Percentiles rank a stretch among this genome's conserved stretches.
phyloP scores from a whole-genome alignment of 2,797 vertebrate genomes.

The Tapera naevia region DNA sequence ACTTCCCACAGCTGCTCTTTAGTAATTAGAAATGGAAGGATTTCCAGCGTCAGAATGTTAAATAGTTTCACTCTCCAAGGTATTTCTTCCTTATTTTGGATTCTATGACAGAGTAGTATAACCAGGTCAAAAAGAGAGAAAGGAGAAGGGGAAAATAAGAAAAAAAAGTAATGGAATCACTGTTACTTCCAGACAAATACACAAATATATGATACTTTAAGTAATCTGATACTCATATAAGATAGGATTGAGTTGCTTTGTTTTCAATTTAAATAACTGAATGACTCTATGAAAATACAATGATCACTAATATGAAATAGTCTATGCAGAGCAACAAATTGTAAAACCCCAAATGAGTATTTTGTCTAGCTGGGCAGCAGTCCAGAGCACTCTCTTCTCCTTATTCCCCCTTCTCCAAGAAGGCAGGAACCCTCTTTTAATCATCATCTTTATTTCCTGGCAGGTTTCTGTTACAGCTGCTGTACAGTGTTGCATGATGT shows the following conservation, averaged over 20 bases:
- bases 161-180: not conserved
- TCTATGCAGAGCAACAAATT: not conserved
- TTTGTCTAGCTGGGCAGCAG: not conserved
- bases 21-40: accelerated
- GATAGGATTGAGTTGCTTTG: not conserved
- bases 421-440: not conserved
- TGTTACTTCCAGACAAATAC: not conserved
- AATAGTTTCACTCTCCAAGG: not conserved
- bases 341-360: not conserved
- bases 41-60: not conserved
- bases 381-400: not conserved
- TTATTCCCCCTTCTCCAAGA: not conserved
- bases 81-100: not conserved
- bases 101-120: not conserved
- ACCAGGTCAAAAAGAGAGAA: not conserved
- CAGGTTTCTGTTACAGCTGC: not conserved
- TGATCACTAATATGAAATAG: not conserved
- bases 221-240: not conserved
- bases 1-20: accelerated
- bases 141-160: too few relatives aligned
- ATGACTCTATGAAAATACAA: not conserved
- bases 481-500: accelerated
- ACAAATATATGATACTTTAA: not conserved
- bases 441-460: not conserved
- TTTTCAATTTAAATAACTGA: not conserved